A percentile compares a stretch with the other conserved stretches of the same genome.
phyloP scores from a whole-genome alignment of 2,113 vertebrate species.

The Salvator merianae region DNA sequence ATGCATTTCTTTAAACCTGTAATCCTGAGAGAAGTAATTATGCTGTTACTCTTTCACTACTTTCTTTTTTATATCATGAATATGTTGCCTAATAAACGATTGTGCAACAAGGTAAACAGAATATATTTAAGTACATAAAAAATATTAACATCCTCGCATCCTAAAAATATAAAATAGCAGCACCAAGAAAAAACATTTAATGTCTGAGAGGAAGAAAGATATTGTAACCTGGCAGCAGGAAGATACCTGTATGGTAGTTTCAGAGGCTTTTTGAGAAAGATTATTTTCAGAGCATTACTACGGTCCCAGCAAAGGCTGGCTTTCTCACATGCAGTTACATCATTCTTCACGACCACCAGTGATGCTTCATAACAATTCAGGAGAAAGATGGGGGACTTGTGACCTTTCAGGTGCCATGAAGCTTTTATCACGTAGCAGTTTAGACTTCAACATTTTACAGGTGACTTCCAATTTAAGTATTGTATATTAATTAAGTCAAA shows the following conservation, averaged over 20 bases:
- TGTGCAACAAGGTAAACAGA: not conserved
- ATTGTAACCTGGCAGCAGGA: not conserved
- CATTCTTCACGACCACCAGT: not conserved
- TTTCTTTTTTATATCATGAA: not conserved
- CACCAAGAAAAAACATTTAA: not conserved
- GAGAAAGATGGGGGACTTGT: not conserved
- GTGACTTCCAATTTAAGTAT: too few relatives aligned
- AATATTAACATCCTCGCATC: not conserved
- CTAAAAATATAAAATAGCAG: not conserved
- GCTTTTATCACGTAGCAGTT: too few relatives aligned
- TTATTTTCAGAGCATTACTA: not conserved
- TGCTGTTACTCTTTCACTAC: conserved; percentile 37
- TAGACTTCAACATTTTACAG: too few relatives aligned
- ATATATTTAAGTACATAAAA: not conserved
- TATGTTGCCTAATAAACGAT: not conserved
- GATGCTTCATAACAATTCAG: too few relatives aligned
- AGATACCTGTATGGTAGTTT: not conserved
- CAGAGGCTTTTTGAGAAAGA: not conserved
- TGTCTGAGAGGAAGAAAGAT: not conserved
- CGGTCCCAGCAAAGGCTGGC: not conserved
- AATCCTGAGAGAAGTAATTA: conserved; percentile 29
- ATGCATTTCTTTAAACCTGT: conserved; percentile 47
- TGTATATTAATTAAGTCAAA: too few relatives aligned
- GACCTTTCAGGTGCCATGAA: not conserved
- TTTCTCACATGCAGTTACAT: not conserved